Evolutionary conservation across 1,140 invertebrate genomes (phyloP), one percentile per base, ranked within the genome.

Genomic region (Pogonomyrmex barbatus): DNA sequence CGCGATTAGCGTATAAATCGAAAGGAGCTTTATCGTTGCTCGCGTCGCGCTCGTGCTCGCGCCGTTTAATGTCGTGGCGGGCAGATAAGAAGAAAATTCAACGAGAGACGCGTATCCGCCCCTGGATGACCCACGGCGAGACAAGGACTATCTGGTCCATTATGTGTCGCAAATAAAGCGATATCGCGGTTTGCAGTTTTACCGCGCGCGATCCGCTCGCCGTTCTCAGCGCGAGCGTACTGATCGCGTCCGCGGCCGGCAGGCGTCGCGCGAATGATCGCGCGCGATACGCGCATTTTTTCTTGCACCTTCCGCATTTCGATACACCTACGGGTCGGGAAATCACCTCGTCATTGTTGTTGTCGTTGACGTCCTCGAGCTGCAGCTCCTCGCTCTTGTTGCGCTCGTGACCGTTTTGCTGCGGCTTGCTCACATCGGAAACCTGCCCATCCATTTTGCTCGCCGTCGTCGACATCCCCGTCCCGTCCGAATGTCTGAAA

Each of bases 401-500:
- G 68, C 56, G 50, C 8, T 70, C 73, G 73, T 88, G 88, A 76
- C 93, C 94, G 89, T 95, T 95, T 67, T 90, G 89, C 30, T 85
- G 76, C 58, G 36, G 81, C 47, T 79, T 91, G 88, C 88, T 91
- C 79, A 82, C 76, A 8, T 81, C 47, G 8, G 54, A 50, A 67
- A 86, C 63, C 50, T 83, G 87, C 70, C 93, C 92, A 1, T 91
- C 88, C 86, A 82, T 89, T 86, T 92, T 91, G 87, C 78, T 91
- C 65, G 90, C 91, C 86, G 92, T 90, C 88, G 94, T 91, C 89
- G 94, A 91, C 94, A 95, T 95, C 88, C 89, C 92, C 88, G 85
- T 91, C 75, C 87, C 39, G 68, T 47, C 10, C 36, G 47, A 83
- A 90, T 90, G 83, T 91, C 93, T 94, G 78, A 89, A 91, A 88